phyloP scores from a whole-genome alignment of 35 echinoderm and acorn worm species.

The Heliocidaris erythrogramma region DNA sequence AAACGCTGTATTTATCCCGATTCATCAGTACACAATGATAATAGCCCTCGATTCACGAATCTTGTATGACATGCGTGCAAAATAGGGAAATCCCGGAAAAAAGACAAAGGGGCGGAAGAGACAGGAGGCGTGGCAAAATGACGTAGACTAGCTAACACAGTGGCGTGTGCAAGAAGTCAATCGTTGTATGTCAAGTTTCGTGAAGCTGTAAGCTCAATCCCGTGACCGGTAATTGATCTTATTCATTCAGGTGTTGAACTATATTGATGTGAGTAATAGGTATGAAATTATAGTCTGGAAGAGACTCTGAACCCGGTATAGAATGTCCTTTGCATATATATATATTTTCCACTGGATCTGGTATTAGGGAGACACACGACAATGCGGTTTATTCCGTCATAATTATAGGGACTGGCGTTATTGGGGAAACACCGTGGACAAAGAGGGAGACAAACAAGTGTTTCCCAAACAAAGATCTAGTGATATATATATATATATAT shows the following conservation, averaged over 20 bases:
- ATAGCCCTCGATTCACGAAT: not conserved
- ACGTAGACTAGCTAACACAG: not conserved
- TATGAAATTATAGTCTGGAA: not conserved
- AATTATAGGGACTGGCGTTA: too few relatives aligned
- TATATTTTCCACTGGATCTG: too few relatives aligned
- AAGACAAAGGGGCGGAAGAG: not conserved
- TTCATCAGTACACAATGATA: not conserved
- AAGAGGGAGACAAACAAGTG: too few relatives aligned
- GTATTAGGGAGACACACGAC: too few relatives aligned
- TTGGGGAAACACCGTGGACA: too few relatives aligned
- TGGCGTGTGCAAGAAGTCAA: not conserved
- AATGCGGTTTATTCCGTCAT: too few relatives aligned
- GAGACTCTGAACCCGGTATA: not conserved
- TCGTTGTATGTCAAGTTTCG: not conserved
- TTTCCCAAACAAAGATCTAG: too few relatives aligned
- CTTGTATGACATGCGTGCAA: too few relatives aligned
- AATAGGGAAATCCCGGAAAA: not conserved
- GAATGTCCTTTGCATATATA: not conserved
- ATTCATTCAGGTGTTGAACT: not conserved
- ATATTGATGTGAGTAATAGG: not conserved
- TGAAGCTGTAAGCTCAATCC: too few relatives aligned
- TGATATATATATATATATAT: too few relatives aligned
- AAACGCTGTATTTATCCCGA: not conserved
- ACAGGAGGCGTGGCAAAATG: not conserved
- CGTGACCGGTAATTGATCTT: not conserved